Evolutionary conservation across 2,113 vertebrate genomes (phyloP).

Genomic region (Syrmaticus mikado): DNA sequence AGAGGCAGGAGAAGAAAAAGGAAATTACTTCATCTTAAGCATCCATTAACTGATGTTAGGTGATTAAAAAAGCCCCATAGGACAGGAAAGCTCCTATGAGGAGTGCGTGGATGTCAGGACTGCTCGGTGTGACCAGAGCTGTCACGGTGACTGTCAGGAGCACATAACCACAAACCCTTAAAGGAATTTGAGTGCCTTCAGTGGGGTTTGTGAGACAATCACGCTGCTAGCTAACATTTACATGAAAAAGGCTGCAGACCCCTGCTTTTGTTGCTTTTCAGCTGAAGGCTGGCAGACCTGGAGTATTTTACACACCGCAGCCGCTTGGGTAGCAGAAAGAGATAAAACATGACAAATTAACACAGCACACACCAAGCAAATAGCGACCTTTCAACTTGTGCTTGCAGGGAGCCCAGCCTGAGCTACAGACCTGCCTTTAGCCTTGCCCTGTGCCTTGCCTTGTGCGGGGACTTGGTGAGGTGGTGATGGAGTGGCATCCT

Average conservation of each 20-base stretch:
- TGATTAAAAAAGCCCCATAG: neutral
- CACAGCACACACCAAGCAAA: neutral
- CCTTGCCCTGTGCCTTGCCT: neutral
- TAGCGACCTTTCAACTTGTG: neutral
- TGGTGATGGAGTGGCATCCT: neutral
- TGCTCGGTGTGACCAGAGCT: neutral
- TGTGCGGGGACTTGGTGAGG: neutral
- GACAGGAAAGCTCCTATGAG: neutral
- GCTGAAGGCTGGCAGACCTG: neutral
- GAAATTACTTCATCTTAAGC: conserved; percentile 42
- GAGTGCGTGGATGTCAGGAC: neutral
- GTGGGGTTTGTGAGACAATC: neutral
- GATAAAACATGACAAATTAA: conserved; percentile 42
- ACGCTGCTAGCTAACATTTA: neutral
- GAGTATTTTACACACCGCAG: neutral
- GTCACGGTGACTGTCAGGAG: neutral
- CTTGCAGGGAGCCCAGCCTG: neutral
- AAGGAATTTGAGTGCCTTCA: conserved; percentile 16
- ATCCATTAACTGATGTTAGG: conserved; percentile 6
- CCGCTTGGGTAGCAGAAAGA: neutral
- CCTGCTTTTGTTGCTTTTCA: conserved; percentile 6
- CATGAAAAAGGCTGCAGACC: conserved; percentile 3
- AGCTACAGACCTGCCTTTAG: neutral
- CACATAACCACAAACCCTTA: neutral
- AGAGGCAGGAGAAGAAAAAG: conserved; percentile 29